Base-by-base conservation (phyloP, 2,888 invertebrate species). In the Eilema griseolum region DNA sequence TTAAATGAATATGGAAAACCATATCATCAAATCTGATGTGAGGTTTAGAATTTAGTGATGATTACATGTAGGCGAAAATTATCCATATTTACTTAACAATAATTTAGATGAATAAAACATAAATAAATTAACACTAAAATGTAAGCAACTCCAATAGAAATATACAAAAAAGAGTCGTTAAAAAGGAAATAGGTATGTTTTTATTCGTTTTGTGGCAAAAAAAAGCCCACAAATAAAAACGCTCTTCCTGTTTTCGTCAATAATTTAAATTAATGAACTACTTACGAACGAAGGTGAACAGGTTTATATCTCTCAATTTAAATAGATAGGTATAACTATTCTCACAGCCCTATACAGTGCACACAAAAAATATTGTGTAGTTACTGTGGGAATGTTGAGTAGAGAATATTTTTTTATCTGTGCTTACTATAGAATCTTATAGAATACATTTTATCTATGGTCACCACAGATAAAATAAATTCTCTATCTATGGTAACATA, bases 371-470 rank as follows among this genome's bases (percentile, higher is more conserved):
- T 79, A 31, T 77, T 80, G 78, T 75, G 77, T 76, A 84, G 76
- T 81, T 83, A 89, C 33, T 92, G 92, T 93, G 94, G 91, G 94
- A 94, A 94, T 94, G 90, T 85, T 77, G 4, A 11, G 16, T 16
- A 37, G 33, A 37, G 33, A 37, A 37, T 37, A 37, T 41, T 41
- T 41, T n/a, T 41, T 41, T 41, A 41, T 41, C 16, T 14, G 41
- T 14, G 3, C 41, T 16, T 3, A 16, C 28, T 20, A 60, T 1
- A 60, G 28, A 60, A 60, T 3, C 10, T 20, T 20, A 60, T 1
- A 60, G 28, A 60, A 60, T 28, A 31, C 14, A 16, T 61, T 61
- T 61, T 20, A 61, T 61, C 31, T 59, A 2, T 61, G 79, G 91
- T 41, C 41, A 41, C 4, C 41, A 41, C 41, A 41, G 41, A 41